A percentile compares a stretch with the other conserved stretches of the same genome.
Evolutionary conservation across 2,113 vertebrate species (phyloP).

Genomic region (Crocuta crocuta): DNA sequence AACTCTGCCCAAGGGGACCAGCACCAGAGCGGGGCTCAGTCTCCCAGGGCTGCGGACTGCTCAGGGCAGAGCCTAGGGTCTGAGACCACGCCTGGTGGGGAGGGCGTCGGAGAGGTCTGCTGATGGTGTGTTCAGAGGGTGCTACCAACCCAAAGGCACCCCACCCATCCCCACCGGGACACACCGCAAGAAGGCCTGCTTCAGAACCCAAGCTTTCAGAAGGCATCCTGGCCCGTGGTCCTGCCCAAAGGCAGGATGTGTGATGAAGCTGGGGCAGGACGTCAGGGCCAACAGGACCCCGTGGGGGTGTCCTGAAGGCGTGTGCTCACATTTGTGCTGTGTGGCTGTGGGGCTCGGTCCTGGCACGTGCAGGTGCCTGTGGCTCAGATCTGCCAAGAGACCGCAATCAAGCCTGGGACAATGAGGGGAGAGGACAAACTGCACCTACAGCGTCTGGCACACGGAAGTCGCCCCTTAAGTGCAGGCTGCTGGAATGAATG

Average conservation of each 20-base stretch:
- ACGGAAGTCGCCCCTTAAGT: accelerated
- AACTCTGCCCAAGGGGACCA: not conserved
- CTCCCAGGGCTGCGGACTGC: not conserved
- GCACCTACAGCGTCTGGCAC: accelerated
- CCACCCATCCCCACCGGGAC: not conserved
- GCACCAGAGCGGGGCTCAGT: not conserved
- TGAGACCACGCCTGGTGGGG: not conserved
- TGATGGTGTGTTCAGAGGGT: accelerated
- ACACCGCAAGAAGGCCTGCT: not conserved
- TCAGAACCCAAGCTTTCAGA: not conserved
- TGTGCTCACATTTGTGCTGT: accelerated
- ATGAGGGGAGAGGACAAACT: accelerated
- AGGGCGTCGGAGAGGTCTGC: not conserved
- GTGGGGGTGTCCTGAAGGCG: too few relatives aligned
- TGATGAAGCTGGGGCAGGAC: not conserved
- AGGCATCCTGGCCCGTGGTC: not conserved
- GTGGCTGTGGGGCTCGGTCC: accelerated
- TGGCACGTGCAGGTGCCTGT: accelerated
- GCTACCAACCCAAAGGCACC: accelerated
- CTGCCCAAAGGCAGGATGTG: too few relatives aligned
- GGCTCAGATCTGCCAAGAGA: not conserved
- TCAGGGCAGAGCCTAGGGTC: not conserved
- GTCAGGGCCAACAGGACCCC: too few relatives aligned
- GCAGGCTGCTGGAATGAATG: accelerated
- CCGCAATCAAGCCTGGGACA: not conserved